Evolutionary conservation across 2,888 invertebrate genomes (phyloP).

Genomic region (Athrips mouffetella): DNA sequence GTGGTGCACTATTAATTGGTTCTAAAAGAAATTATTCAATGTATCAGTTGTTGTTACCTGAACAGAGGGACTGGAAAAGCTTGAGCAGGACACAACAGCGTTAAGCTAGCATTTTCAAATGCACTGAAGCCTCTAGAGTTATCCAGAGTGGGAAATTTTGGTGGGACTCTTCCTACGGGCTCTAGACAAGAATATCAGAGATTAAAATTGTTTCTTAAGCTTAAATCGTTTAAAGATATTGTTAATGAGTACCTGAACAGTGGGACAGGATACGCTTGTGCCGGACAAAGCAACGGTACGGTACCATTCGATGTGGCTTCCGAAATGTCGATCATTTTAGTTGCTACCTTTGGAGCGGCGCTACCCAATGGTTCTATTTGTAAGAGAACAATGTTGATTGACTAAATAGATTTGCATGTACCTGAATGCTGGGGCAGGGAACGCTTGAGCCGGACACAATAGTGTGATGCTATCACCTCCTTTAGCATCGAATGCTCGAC

Average conservation of each 20-base stretch:
- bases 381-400: slow-evolving; percentile 33
- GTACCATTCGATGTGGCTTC: slow-evolving; percentile 52
- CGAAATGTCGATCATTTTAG: slow-evolving; percentile 71
- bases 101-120: slow-evolving; percentile 74
- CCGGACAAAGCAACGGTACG: slow-evolving; percentile 79
- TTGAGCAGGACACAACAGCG: slow-evolving; percentile 84
- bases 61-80: slow-evolving; percentile 81
- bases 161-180: slow-evolving; percentile 80
- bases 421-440: slow-evolving; percentile 83
- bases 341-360: slow-evolving; percentile 82
- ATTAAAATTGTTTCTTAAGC: slow-evolving; percentile 20
- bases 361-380: slow-evolving; percentile 85
- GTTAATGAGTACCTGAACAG: slow-evolving; percentile 78
- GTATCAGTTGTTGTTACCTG: slow-evolving; percentile 70
- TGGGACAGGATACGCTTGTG: slow-evolving; percentile 83
- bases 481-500: slow-evolving; percentile 79
- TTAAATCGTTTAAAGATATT: too few species aligned
- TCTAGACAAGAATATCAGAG: slow-evolving; percentile 56
- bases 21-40: slow-evolving; percentile 71
- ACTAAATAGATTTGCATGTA: slow-evolving; percentile 42
- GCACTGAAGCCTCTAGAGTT: slow-evolving; percentile 77
- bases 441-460: slow-evolving; percentile 87
- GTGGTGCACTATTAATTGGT: slow-evolving; percentile 84
- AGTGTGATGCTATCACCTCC: slow-evolving; percentile 73
- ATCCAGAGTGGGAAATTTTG: slow-evolving; percentile 86